A percentile compares a stretch with the other conserved stretches of the same genome.
phyloP scores from a whole-genome alignment of 2,888 invertebrate genomes.

The Rhamphomyia laevipes region DNA sequence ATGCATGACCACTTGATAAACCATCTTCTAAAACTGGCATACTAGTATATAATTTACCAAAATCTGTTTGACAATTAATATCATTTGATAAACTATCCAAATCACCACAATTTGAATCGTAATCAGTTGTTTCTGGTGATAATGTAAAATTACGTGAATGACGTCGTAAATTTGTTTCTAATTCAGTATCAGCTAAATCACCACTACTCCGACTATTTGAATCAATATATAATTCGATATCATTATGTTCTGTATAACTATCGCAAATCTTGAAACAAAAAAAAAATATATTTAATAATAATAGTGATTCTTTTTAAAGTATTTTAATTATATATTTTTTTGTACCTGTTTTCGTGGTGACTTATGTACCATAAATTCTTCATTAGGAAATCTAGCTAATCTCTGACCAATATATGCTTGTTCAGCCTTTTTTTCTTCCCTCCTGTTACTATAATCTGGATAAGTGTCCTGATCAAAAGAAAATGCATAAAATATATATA shows the following conservation, averaged over 20 bases:
- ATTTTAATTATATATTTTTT: slow-evolving; percentile 4
- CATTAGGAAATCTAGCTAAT: slow-evolving; percentile 35
- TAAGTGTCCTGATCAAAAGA: slow-evolving; percentile 23
- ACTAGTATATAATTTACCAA: slow-evolving; percentile 55
- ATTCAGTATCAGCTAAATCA: slow-evolving; percentile 32
- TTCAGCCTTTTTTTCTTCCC: slow-evolving; percentile 29
- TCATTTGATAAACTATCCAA: slow-evolving; percentile 54
- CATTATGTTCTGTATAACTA: slow-evolving; percentile 32
- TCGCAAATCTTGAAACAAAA: slow-evolving; percentile 18
- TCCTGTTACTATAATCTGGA: slow-evolving; percentile 21
- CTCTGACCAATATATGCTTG: slow-evolving; percentile 37
- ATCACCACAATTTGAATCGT: slow-evolving; percentile 79
- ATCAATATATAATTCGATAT: slow-evolving; percentile 36
- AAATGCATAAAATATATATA: not conserved
- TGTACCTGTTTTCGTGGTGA: slow-evolving; percentile 31
- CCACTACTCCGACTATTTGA: slow-evolving; percentile 37
- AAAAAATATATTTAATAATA: not conserved
- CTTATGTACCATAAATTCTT: slow-evolving; percentile 32
- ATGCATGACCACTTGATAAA: slow-evolving; percentile 84
- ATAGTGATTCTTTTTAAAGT: not conserved
- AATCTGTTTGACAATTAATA: slow-evolving; percentile 41
- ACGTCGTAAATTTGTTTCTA: slow-evolving; percentile 31
- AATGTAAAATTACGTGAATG: slow-evolving; percentile 77
- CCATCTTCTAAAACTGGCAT: slow-evolving; percentile 93
- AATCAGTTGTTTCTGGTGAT: slow-evolving; percentile 88